Percentiles rank a stretch among this genome's conserved stretches.
Conservation (phyloP, 2,888 invertebrate species). For the Axea sp. region DNA sequence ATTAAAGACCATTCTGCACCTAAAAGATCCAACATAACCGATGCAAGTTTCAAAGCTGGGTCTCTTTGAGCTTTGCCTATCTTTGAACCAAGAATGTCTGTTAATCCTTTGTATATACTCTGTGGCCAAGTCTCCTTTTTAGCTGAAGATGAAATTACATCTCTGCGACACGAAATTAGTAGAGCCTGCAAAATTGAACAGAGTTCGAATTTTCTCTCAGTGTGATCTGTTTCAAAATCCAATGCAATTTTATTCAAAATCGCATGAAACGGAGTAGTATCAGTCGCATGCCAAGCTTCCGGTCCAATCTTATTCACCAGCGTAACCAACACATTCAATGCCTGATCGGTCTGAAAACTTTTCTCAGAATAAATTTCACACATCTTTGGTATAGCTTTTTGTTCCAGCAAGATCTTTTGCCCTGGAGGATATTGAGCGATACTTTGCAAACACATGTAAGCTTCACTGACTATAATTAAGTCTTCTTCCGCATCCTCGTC, state of each 20-base stretch:
- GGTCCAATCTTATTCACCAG: conserved; percentile 87
- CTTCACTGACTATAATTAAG: conserved; percentile 91
- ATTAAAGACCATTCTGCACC: conserved; percentile 92
- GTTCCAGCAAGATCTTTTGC: conserved; percentile 88
- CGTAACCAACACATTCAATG: conserved; percentile 88
- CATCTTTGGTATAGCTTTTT: conserved; percentile 89
- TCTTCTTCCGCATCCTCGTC: conserved; percentile 93
- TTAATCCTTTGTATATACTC: conserved; percentile 89
- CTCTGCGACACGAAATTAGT: conserved; percentile 86
- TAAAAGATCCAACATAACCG: conserved; percentile 88
- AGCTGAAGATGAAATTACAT: conserved; percentile 83
- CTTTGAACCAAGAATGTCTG: conserved; percentile 91
- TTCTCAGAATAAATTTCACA: conserved; percentile 92
- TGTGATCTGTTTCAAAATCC: conserved; percentile 93
- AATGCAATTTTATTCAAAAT: conserved; percentile 90
- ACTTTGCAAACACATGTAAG: conserved; percentile 90
- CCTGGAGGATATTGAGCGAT: conserved; percentile 90
- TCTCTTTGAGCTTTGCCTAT: conserved; percentile 93
- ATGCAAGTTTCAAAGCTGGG: conserved; percentile 91
- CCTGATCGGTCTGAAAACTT: conserved; percentile 94
- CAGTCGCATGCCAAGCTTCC: conserved; percentile 86
- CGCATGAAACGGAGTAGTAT: conserved; percentile 89
- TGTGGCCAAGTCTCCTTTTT: conserved; percentile 89
- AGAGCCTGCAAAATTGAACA: conserved; percentile 89
- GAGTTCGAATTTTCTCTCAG: conserved; percentile 93